These are phyloP conservation scores for Prionace glauca DNA, from an alignment of 2,797 vertebrate species.

Conservation along the genomic window DNA sequence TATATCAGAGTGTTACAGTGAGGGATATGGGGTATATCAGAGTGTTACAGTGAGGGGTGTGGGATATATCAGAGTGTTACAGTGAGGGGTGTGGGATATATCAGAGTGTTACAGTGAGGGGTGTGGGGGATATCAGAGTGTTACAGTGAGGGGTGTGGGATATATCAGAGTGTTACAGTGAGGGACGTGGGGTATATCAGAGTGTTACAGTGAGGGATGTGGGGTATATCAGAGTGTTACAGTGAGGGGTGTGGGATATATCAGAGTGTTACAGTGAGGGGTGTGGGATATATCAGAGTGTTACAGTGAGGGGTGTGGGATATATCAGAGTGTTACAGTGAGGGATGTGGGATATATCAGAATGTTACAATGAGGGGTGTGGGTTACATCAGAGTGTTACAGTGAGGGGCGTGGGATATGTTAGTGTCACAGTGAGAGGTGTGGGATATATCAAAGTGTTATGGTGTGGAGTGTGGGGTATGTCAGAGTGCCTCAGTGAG, in stretches of 20 bases:
- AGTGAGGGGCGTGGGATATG: too few relatives aligned
- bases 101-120: neutral
- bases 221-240: too few relatives aligned
- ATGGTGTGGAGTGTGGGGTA: too few relatives aligned
- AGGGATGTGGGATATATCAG: too few relatives aligned
- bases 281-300: neutral
- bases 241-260: too few relatives aligned
- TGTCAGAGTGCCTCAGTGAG: too few relatives aligned
- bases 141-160: neutral
- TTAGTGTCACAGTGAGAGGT: too few relatives aligned
- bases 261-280: neutral
- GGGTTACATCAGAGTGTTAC: too few relatives aligned
- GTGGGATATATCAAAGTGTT: too few relatives aligned
- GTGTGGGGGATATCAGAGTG: neutral
- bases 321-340: too few relatives aligned
- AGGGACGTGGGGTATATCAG: neutral
- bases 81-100: neutral
- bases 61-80: neutral
- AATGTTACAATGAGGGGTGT: too few relatives aligned
- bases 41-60: neutral
- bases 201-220: too few relatives aligned
- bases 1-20: neutral
- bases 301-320: neutral
- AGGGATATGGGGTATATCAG: neutral
- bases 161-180: neutral